Percentiles rank a stretch among this genome's conserved stretches.
Evolutionary conservation across 2,113 vertebrate genomes (phyloP).

Genomic region (Orcinus orca): DNA sequence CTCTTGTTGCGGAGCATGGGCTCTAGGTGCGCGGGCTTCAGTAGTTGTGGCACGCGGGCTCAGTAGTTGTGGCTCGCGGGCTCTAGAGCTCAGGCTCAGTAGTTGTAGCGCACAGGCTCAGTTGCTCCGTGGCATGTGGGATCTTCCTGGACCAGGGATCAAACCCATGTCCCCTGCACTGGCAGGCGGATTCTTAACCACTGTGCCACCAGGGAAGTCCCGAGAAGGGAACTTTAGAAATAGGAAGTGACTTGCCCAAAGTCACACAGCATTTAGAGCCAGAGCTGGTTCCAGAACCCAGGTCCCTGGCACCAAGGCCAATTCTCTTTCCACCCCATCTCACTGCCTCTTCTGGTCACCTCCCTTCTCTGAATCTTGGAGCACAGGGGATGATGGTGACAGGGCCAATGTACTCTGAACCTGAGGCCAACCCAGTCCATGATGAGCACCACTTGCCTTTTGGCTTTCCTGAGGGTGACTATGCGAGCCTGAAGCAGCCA

Average conservation of each 20-base stretch:
- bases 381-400: background rate
- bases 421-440: background rate
- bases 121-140: no score
- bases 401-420: background rate
- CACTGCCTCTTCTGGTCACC: background rate
- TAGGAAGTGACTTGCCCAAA: background rate
- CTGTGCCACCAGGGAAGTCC: background rate
- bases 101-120: no score
- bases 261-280: background rate
- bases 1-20: no score
- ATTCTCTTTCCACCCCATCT: background rate
- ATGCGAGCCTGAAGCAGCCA: background rate
- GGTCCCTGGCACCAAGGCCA: background rate
- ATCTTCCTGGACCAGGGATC: no score
- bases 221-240: background rate
- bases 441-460: background rate
- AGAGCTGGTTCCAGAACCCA: background rate
- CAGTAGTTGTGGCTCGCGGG: no score
- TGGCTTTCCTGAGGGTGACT: background rate
- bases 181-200: no score
- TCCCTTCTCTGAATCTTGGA: background rate
- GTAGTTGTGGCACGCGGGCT: no score
- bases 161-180: no score
- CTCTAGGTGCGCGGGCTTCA: no score
- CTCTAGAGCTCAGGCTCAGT: no score